Percentiles rank a stretch among this genome's conserved stretches.
These are phyloP conservation scores for Pipistrellus pipistrellus DNA, from an alignment of 2,797 vertebrate species.

Conservation along the genomic window DNA sequence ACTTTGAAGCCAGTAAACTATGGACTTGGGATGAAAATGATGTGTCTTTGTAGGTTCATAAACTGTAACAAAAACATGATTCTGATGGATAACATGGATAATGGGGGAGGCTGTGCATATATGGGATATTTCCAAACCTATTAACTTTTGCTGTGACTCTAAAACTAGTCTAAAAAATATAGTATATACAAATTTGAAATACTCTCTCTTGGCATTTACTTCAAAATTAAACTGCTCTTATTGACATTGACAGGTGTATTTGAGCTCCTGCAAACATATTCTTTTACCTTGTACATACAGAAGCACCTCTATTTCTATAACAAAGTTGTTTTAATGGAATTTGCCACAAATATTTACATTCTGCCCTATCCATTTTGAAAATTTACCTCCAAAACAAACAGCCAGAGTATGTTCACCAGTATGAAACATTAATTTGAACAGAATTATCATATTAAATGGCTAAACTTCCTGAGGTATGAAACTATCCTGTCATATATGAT, in stretches of 20 bases:
- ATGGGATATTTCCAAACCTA: not conserved
- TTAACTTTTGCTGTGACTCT: not conserved
- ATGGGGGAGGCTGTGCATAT: not conserved
- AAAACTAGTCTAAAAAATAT: not conserved
- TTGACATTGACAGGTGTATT: not conserved
- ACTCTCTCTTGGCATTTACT: not conserved
- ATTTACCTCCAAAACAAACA: slow-evolving; percentile 18
- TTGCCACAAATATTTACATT: not conserved
- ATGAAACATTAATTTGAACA: slow-evolving; percentile 55
- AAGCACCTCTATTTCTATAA: not conserved
- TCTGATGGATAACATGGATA: not conserved
- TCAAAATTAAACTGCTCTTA: not conserved
- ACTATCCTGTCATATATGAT: not conserved
- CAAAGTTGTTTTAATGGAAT: not conserved
- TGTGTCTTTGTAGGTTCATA: not conserved
- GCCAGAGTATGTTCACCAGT: not conserved
- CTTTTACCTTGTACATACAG: not conserved
- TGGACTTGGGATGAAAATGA: not conserved
- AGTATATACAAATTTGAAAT: not conserved
- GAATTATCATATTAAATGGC: not conserved
- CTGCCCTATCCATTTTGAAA: slow-evolving; percentile 54
- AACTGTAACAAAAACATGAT: not conserved
- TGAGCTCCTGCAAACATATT: not conserved
- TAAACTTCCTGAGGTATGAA: not conserved
- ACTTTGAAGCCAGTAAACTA: not conserved